Conservation (phyloP, 2,888 invertebrate species). For the Hermaeophaga mercurialis region DNA sequence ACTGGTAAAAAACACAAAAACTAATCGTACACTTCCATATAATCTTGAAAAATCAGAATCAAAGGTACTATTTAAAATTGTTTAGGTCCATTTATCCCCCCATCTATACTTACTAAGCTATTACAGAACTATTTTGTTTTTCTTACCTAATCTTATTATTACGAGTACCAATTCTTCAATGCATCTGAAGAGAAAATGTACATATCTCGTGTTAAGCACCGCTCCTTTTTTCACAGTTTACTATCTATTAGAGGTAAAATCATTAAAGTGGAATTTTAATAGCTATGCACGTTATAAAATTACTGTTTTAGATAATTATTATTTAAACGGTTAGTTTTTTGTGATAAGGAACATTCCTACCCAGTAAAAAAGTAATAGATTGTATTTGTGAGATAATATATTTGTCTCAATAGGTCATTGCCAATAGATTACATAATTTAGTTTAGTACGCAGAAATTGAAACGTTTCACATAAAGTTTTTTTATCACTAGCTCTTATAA, state of each 20-base stretch:
- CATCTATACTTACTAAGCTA: neutral
- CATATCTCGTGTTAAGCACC: slow-evolving; percentile 5
- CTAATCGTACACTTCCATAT: no score
- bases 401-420: no score
- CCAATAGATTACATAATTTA: no score
- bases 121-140: slow-evolving; percentile 5
- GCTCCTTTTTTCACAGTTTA: slow-evolving; percentile 3
- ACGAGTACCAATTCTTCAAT: neutral
- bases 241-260: slow-evolving; percentile 5
- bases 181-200: neutral
- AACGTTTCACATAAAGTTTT: no score
- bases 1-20: no score
- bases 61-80: neutral
- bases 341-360: no score
- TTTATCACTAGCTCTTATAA: no score
- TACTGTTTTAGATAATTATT: slow-evolving; percentile 8
- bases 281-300: slow-evolving; percentile 3
- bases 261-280: slow-evolving; percentile 5
- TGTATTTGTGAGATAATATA: no score
- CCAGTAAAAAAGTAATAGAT: no score
- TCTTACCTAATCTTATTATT: neutral
- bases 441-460: no score
- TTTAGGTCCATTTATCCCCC: slow-evolving; percentile 1
- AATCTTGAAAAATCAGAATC: no score
- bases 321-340: no score